Evolutionary conservation across 1,140 invertebrate species (phyloP), one percentile per base, ranked within the genome.

Genomic region (Macrobrachium rosenbergii): DNA sequence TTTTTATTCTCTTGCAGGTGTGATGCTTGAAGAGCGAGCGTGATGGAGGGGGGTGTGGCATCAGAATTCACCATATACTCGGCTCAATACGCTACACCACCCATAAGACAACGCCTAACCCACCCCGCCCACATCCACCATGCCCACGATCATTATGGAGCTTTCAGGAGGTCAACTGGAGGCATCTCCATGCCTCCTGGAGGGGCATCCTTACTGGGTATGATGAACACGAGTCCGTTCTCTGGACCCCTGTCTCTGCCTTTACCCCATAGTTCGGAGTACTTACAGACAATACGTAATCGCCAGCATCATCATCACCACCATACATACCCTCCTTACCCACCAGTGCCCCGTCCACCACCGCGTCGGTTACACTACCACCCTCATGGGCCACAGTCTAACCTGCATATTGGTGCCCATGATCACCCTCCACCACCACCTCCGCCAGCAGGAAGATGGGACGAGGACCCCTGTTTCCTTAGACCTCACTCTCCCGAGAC

Each of bases 391-490:
- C 86, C 82, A 21, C 80, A 77, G 60, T 82, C 80, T 21, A 52
- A 82, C 12, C 86, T 81, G 16, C 73, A 60, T 16, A 37, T 82
- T 80, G 73, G 80, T 21, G 37, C 59, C 6, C 85, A 69, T 58
- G 72, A 76, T 19, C 80, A 21, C 2, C 80, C 78, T n/a, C 73
- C 77, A 16, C 72, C 85, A 11, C 80, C 60, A 21, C 72, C 72
- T 28, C 69, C 69, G 6, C 73, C 86, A 19, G 43, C 81, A 43
- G 86, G 60, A 43, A 69, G 88, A 7, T 89, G 88, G 88, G 88
- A 89, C 45, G 88, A 89, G 60, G 85, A 89, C 67, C 88, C 88
- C 11, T 89, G 88, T 73, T 80, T 88, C 58, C 21, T 80, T 76
- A 45, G 84, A 28, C 84, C 85, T 8, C 85, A 82, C 60, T 87